Percentiles rank a stretch among this genome's conserved stretches.
Conservation (phyloP, 2,113 vertebrate genomes). For the Gobio gobio region DNA sequence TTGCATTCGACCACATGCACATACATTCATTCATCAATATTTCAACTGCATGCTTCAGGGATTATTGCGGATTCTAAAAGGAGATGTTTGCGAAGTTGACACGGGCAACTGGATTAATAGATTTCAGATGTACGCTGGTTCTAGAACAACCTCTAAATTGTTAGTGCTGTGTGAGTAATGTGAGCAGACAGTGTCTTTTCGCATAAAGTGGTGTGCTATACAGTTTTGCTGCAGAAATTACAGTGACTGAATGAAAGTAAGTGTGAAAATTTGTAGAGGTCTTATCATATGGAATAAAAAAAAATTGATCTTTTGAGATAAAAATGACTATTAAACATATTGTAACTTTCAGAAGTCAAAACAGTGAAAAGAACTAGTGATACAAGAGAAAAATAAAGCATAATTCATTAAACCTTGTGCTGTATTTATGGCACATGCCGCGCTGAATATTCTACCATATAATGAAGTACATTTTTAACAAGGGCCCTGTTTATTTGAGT, state of each 20-base stretch:
- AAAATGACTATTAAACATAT: neutral
- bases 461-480: neutral
- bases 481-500: neutral
- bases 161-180: neutral
- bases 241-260: neutral
- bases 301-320: neutral
- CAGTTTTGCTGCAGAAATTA: neutral
- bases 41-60: constrained; percentile 17
- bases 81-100: constrained; percentile 4
- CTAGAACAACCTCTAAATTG: neutral
- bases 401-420: neutral
- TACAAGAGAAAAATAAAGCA: neutral
- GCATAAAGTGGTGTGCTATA: neutral
- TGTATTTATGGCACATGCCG: neutral
- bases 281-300: neutral
- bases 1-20: neutral
- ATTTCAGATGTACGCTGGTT: constrained; percentile 6
- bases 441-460: neutral
- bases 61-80: constrained; percentile 18
- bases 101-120: neutral
- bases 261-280: neutral
- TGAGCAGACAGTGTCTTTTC: neutral
- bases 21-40: constrained; percentile 28
- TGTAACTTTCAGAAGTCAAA: neutral
- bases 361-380: neutral